Conservation (phyloP, 1,140 invertebrate genomes). For the Drosophila gunungcola region DNA sequence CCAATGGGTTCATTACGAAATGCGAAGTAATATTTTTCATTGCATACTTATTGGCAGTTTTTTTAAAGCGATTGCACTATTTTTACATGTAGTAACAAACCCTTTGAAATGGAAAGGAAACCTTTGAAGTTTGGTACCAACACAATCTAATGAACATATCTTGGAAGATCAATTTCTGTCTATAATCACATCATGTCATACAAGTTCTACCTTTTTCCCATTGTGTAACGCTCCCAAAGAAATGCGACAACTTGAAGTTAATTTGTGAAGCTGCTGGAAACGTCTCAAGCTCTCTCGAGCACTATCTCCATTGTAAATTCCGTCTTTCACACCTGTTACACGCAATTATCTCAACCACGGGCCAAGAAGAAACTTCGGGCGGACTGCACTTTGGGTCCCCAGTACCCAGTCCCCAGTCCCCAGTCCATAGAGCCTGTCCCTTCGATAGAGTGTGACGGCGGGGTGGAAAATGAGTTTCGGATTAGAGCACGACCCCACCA, state of each 20-base stretch:
- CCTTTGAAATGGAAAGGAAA: too few species aligned
- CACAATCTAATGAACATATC: too few species aligned
- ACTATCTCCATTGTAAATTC: conserved; percentile 79
- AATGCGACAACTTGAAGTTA: conserved; percentile 60
- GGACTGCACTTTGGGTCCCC: conserved; percentile 52
- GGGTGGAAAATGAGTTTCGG: conserved; percentile 79
- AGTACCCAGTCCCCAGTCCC: neutral
- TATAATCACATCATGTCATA: too few species aligned
- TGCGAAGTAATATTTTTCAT: too few species aligned
- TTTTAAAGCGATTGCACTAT: neutral
- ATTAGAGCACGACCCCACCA: conserved; percentile 65
- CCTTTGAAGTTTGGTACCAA: too few species aligned
- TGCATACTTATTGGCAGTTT: too few species aligned
- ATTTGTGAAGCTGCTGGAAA: conserved; percentile 55
- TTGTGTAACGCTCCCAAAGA: conserved; percentile 7
- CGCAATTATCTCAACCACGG: conserved; percentile 72
- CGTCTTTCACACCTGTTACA: conserved; percentile 83
- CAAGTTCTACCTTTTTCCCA: neutral
- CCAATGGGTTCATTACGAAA: too few species aligned
- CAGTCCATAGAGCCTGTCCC: conserved; percentile 4
- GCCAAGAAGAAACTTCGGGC: conserved; percentile 64
- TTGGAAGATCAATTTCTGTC: too few species aligned
- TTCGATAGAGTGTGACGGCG: neutral
- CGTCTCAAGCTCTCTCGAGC: conserved; percentile 38
- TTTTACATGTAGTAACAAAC: too few species aligned